phyloP scores from a whole-genome alignment of 2,797 vertebrate species.

The Sebastes taczanowskii region DNA sequence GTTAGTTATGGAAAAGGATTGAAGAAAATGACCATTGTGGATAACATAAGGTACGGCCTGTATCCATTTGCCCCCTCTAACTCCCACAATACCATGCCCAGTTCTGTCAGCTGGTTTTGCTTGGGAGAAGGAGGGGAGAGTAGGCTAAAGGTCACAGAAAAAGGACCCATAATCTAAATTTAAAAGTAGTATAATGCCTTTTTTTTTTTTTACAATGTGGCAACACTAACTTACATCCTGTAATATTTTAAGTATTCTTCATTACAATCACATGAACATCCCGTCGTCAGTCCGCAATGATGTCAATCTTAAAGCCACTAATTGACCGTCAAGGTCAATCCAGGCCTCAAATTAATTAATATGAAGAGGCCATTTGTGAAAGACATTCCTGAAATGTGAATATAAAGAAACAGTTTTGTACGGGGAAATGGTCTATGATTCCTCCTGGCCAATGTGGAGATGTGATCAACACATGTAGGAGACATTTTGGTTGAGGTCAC shows the following conservation, averaged over 20 bases:
- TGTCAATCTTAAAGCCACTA: neutral
- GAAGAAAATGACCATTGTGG: conserved; percentile 15
- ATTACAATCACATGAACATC: neutral
- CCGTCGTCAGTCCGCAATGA: neutral
- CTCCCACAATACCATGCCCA: neutral
- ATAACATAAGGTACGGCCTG: conserved; percentile 7
- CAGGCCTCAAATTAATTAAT: neutral
- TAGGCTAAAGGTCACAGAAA: neutral
- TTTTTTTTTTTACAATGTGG: neutral
- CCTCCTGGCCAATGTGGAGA: neutral
- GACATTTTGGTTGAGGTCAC: neutral
- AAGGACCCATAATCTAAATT: neutral
- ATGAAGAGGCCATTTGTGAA: neutral
- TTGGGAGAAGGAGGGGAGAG: neutral
- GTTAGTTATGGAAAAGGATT: conserved; percentile 12
- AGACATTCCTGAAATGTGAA: neutral
- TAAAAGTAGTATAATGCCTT: neutral
- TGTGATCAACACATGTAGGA: neutral
- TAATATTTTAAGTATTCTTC: neutral
- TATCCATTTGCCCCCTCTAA: neutral
- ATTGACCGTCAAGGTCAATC: neutral
- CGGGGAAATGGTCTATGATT: neutral
- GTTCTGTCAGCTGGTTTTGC: neutral
- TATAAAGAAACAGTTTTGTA: neutral
- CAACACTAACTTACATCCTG: neutral